These are phyloP conservation scores for Phymatocera aterrima DNA, from an alignment of 2,888 invertebrate species.

Conservation along the genomic window DNA sequence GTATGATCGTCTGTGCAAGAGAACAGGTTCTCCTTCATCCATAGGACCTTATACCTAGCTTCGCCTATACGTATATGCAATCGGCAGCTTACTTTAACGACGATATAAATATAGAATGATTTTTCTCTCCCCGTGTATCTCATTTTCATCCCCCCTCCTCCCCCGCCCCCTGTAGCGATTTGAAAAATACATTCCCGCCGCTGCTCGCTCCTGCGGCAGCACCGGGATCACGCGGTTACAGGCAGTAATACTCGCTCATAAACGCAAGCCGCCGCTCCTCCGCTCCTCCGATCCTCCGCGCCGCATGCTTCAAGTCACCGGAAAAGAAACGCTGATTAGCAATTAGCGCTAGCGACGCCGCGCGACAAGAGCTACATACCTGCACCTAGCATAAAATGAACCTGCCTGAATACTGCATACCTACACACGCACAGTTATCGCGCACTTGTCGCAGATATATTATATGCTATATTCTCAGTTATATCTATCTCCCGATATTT, in stretches of 20 bases:
- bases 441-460: too few species aligned
- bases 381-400: conserved; percentile 11
- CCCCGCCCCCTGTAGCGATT: too few species aligned
- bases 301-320: not conserved
- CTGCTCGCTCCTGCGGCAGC: too few species aligned
- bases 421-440: too few species aligned
- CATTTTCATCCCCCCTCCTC: not conserved
- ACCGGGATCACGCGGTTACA: too few species aligned
- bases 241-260: not conserved
- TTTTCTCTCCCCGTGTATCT: not conserved
- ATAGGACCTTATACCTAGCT: too few species aligned
- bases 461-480: not conserved
- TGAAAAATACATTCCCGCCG: not conserved
- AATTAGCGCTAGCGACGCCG: conserved; percentile 13
- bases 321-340: conserved; percentile 40
- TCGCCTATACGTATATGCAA: too few species aligned
- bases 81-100: too few species aligned
- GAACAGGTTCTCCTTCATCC: not conserved
- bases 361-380: too few species aligned
- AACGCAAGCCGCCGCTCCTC: not conserved
- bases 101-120: not conserved
- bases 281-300: not conserved
- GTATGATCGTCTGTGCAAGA: too few species aligned
- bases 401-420: not conserved
- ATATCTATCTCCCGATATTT: not conserved